phyloP scores from a whole-genome alignment of 53 echinoderm and acorn worm genomes.

The Apostichopus leukothele region DNA sequence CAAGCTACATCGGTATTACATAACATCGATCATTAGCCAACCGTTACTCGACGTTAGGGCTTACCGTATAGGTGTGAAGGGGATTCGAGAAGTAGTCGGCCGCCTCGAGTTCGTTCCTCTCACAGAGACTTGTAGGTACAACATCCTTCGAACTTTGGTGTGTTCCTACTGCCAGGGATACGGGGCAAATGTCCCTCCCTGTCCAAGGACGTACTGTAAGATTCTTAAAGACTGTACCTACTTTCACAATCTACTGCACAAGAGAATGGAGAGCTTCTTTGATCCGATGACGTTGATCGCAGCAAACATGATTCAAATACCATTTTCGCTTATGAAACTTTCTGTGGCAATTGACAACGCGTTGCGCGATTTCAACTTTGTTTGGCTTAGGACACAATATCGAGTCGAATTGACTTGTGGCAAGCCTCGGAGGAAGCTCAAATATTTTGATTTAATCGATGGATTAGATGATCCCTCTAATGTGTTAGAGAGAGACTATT shows the following conservation, averaged over 20 bases:
- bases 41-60: neutral
- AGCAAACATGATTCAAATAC: conserved; percentile 21
- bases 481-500: neutral
- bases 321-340: conserved; percentile 2
- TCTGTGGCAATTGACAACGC: neutral
- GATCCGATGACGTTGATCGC: neutral
- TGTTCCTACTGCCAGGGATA: too few relatives aligned
- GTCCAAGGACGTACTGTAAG: too few relatives aligned
- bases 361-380: neutral
- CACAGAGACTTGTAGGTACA: neutral
- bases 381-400: neutral
- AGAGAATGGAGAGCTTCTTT: too few relatives aligned
- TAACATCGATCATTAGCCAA: neutral
- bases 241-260: too few relatives aligned
- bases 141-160: too few relatives aligned
- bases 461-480: neutral
- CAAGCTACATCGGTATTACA: conserved; percentile 5
- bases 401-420: neutral
- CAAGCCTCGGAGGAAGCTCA: neutral
- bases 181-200: too few relatives aligned
- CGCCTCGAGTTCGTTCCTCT: neutral
- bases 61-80: neutral
- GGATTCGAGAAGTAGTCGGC: neutral
- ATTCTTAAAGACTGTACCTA: too few relatives aligned
- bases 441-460: neutral